Evolutionary conservation across 1,140 invertebrate genomes (phyloP).

Genomic region (Drosophila aff.): DNA sequence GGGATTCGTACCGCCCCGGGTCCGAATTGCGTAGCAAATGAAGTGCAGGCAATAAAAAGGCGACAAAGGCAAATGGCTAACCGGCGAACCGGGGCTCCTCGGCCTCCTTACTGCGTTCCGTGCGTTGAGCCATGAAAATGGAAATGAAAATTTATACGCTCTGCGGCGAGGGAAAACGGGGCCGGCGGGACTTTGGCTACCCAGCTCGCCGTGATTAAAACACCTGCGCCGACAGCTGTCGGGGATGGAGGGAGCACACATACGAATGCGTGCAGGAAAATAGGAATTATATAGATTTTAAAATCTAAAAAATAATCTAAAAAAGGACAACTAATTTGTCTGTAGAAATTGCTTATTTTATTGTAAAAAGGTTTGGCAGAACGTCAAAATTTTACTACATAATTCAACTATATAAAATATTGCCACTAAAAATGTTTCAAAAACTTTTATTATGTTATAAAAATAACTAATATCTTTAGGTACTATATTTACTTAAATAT

Average conservation of each 20-base stretch:
- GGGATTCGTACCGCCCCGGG: slow-evolving; percentile 18
- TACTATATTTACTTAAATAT: neutral
- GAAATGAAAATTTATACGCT: slow-evolving; percentile 82
- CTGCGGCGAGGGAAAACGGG: slow-evolving; percentile 28
- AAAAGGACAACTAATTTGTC: neutral
- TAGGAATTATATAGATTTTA: slow-evolving; percentile 4
- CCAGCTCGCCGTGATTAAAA: slow-evolving; percentile 71
- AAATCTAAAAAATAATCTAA: neutral
- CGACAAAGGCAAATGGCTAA: slow-evolving; percentile 78
- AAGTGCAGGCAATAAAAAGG: slow-evolving; percentile 83
- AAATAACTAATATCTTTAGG: no score
- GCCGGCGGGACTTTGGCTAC: slow-evolving; percentile 3
- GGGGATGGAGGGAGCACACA: slow-evolving; percentile 24
- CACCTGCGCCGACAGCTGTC: slow-evolving; percentile 76
- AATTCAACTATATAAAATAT: neutral
- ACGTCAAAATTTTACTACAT: no score
- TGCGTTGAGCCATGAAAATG: slow-evolving; percentile 79
- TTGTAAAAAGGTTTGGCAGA: no score
- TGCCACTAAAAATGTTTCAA: neutral
- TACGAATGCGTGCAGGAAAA: neutral
- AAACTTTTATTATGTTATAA: no score
- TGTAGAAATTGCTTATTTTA: no score
- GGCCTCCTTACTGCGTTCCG: slow-evolving; percentile 43
- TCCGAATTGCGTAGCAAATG: slow-evolving; percentile 78
- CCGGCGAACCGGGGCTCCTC: slow-evolving; percentile 33